Percentiles rank a stretch among this genome's conserved stretches.
Conservation (phyloP, 2,113 vertebrate species). For the zebrafish (Danio rerio) region GRCz12tu NC_133189.1:2648001-2648500, state of each 20-base stretch:
- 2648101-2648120: constrained; percentile 35
- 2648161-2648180: neutral
- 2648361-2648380: no score
- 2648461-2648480: no score
- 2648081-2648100: neutral
- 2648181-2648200: constrained; percentile 31
- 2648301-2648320: no score
- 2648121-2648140: constrained; percentile 42
- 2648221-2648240: neutral
- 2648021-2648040: constrained; percentile 55
- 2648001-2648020: neutral
- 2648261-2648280: no score
- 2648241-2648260: neutral
- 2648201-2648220: neutral
- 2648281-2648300: no score
- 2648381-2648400: no score
- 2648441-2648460: no score
- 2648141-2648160: constrained; percentile 34
- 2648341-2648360: no score
- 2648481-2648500: no score
- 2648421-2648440: no score
- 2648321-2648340: no score
- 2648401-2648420: no score
- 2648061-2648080: neutral
- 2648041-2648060: constrained; percentile 61